Evolutionary conservation across 1,140 invertebrate species (phyloP).

Genomic region (Paralvinella palmiformis): DNA sequence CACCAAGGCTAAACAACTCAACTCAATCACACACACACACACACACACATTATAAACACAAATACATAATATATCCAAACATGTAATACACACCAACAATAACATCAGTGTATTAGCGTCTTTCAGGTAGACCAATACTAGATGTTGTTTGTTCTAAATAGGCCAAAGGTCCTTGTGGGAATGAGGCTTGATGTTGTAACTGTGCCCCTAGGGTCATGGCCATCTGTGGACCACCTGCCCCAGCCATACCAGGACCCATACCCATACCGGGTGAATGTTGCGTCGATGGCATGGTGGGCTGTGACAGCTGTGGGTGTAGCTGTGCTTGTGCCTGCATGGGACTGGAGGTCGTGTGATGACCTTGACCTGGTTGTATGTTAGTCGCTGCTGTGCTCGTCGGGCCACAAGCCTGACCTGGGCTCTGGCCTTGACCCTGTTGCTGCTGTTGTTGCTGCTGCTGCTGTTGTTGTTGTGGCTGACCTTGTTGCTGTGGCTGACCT

Average conservation of each 20-base stretch:
- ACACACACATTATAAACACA: too few relatives aligned
- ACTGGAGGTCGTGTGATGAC: constrained; percentile 51
- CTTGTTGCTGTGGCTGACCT: constrained; percentile 12
- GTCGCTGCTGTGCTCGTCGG: background rate
- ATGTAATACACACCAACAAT: too few relatives aligned
- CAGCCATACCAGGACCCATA: too few relatives aligned
- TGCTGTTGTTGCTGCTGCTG: constrained; percentile 19
- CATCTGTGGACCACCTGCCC: too few relatives aligned
- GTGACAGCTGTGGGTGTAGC: constrained; percentile 27
- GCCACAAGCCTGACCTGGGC: constrained; percentile 11
- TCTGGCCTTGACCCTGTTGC: constrained; percentile 58
- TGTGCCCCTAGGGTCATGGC: too few relatives aligned
- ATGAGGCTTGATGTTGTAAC: constrained; percentile 34
- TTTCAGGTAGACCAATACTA: constrained; percentile 71
- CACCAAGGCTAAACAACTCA: too few relatives aligned
- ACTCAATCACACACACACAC: too few relatives aligned
- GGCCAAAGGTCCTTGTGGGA: constrained; percentile 66
- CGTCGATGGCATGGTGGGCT: background rate
- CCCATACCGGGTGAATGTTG: too few relatives aligned
- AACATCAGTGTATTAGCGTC: constrained; percentile 30
- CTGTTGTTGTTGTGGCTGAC: constrained; percentile 7
- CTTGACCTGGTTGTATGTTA: constrained; percentile 5
- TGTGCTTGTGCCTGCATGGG: constrained; percentile 47
- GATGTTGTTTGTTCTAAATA: constrained; percentile 75
- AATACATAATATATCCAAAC: too few relatives aligned